Evolutionary conservation across 30 jellyfish, hydroid and myxozoan genomes (phyloP).

Genomic region (Morbakka virulenta): DNA sequence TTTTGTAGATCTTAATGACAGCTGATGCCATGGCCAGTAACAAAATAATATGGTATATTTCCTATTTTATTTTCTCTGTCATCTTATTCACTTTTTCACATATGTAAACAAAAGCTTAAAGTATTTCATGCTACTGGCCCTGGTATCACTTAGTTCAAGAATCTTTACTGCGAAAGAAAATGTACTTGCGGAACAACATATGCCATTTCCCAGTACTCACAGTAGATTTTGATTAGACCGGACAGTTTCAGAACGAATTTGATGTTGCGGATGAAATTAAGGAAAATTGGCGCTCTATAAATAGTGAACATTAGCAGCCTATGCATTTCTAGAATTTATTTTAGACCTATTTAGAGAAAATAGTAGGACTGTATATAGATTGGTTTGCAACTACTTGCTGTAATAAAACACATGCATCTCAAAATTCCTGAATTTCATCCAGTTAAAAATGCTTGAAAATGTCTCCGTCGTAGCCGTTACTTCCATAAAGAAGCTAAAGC

Average conservation of each 20-base stretch:
- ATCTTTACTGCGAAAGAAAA: slow-evolving; percentile 29
- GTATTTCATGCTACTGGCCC: too few relatives aligned
- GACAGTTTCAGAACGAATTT: slow-evolving; percentile 20
- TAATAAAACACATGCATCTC: slow-evolving; percentile 9
- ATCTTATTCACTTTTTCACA: slow-evolving; percentile 18
- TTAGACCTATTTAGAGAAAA: slow-evolving; percentile 1
- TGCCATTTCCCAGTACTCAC: slow-evolving; percentile 1
- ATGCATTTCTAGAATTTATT: slow-evolving; percentile 12
- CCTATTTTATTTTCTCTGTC: too few relatives aligned
- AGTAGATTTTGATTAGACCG: slow-evolving; percentile 10
- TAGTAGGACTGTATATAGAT: slow-evolving; percentile 22
- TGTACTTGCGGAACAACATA: slow-evolving; percentile 13
- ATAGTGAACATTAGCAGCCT: slow-evolving; percentile 15
- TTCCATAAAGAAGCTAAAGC: slow-evolving; percentile 8
- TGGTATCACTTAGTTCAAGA: too few relatives aligned
- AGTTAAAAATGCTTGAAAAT: slow-evolving; percentile 22
- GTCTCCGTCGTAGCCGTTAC: slow-evolving; percentile 12
- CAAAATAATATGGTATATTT: neutral
- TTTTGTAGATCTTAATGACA: slow-evolving; percentile 19
- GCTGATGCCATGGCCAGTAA: slow-evolving; percentile 33
- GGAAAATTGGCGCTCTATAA: slow-evolving; percentile 15
- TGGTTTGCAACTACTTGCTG: slow-evolving; percentile 8
- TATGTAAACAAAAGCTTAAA: neutral
- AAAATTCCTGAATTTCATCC: slow-evolving; percentile 9
- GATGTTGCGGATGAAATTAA: neutral